Conservation (phyloP, 2,113 vertebrate genomes). For the Sylvietta virens region DNA sequence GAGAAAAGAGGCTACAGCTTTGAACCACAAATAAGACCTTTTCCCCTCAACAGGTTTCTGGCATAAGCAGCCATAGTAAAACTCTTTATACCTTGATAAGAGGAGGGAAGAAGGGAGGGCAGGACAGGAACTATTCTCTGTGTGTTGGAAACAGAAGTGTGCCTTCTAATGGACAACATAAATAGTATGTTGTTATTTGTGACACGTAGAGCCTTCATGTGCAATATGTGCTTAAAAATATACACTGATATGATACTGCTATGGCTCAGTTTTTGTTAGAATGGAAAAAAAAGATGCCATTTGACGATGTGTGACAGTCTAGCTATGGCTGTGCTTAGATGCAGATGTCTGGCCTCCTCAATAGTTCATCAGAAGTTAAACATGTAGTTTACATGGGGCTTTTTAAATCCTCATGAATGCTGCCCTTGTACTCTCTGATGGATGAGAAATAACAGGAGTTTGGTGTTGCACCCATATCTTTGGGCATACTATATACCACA, state of each 20-base stretch:
- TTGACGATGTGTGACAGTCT: not conserved
- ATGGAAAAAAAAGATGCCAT: accelerated
- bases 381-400: not conserved
- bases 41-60: not conserved
- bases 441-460: not conserved
- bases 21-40: not conserved
- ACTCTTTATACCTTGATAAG: not conserved
- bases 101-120: not conserved
- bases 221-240: not conserved
- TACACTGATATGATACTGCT: not conserved
- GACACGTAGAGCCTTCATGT: not conserved
- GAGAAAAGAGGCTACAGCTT: not conserved
- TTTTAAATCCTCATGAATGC: not conserved
- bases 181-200: not conserved
- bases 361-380: not conserved
- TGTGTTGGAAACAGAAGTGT: not conserved
- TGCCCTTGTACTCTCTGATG: not conserved
- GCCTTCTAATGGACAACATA: not conserved
- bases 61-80: not conserved
- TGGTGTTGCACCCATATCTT: not conserved
- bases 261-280: not conserved
- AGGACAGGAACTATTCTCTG: not conserved
- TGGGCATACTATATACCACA: not conserved
- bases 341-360: not conserved
- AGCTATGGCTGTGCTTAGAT: not conserved